phyloP scores from a whole-genome alignment of 2,888 invertebrate genomes.

The Exephanes ischioxanthus region DNA sequence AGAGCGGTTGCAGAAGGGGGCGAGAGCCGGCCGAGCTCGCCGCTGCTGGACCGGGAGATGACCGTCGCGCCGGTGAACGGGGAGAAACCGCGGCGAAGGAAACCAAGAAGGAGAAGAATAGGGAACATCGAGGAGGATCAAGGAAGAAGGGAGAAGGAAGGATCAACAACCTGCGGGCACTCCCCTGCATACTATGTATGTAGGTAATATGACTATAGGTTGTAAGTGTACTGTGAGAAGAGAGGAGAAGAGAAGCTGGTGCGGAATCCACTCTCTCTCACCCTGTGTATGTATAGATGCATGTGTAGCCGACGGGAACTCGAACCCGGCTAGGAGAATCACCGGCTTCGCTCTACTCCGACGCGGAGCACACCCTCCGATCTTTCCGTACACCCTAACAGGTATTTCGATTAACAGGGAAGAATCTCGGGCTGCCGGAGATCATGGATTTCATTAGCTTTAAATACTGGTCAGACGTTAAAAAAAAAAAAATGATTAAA shows the following conservation, averaged over 20 bases:
- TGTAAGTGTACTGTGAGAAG: constrained; percentile 34
- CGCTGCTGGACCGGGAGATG: constrained; percentile 45
- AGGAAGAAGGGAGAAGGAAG: constrained; percentile 75
- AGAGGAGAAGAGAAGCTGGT: constrained; percentile 44
- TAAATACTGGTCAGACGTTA: too few species aligned
- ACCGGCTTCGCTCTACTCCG: constrained; percentile 3
- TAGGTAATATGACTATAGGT: constrained; percentile 58
- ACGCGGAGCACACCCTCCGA: not conserved
- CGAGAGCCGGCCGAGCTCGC: constrained; percentile 36
- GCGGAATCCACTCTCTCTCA: constrained; percentile 36
- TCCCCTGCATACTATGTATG: constrained; percentile 71
- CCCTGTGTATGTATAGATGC: not conserved
- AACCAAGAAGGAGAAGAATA: constrained; percentile 48
- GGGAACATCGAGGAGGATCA: constrained; percentile 54
- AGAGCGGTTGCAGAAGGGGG: constrained; percentile 43
- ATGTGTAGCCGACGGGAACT: constrained; percentile 18
- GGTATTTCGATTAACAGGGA: constrained; percentile 4
- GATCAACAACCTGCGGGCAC: constrained; percentile 81
- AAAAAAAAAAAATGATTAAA: too few species aligned
- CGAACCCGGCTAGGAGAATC: constrained; percentile 28
- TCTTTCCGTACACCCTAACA: not conserved
- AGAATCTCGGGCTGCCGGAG: constrained; percentile 66
- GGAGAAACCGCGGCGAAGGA: constrained; percentile 25
- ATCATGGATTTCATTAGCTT: not conserved
- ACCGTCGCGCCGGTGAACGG: constrained; percentile 49